Percentiles rank a stretch among this genome's conserved stretches.
Evolutionary conservation across 2,888 invertebrate genomes (phyloP).

Genomic region (Arrhopalites spinosus): DNA sequence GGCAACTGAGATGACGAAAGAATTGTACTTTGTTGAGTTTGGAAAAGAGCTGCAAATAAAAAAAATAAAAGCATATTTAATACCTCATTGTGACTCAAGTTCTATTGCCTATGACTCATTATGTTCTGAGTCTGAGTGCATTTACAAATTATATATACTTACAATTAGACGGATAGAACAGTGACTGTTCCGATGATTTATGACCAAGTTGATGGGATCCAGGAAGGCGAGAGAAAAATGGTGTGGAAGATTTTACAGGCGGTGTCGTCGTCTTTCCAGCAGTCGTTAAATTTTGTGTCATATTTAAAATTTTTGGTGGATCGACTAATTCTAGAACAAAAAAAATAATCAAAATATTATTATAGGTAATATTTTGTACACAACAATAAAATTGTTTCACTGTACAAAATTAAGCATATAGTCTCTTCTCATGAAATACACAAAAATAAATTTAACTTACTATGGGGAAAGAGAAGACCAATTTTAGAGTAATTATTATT

Average conservation of each 20-base stretch:
- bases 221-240: conserved; percentile 6
- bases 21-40: conserved; percentile 35
- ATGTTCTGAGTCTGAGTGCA: too few relatives aligned
- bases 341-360: background rate
- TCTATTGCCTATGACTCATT: too few relatives aligned
- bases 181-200: background rate
- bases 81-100: too few relatives aligned
- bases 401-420: too few relatives aligned
- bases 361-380: background rate
- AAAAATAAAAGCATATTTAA: too few relatives aligned
- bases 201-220: background rate
- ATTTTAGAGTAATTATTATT: background rate
- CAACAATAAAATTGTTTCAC: too few relatives aligned
- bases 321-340: conserved; percentile 28
- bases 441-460: background rate
- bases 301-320: conserved; percentile 27
- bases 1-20: conserved; percentile 19
- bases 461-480: conserved; percentile 25
- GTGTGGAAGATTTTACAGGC: conserved; percentile 15
- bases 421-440: too few relatives aligned
- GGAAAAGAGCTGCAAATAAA: conserved; percentile 24
- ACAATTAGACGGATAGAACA: conserved; percentile 21
- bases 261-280: background rate
- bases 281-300: conserved; percentile 4
- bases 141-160: background rate